A percentile compares a stretch with the other conserved stretches of the same genome.
These are phyloP conservation scores for Rhynchopsitta pachyrhyncha DNA, from an alignment of 2,113 vertebrate species.

Conservation along the genomic window DNA sequence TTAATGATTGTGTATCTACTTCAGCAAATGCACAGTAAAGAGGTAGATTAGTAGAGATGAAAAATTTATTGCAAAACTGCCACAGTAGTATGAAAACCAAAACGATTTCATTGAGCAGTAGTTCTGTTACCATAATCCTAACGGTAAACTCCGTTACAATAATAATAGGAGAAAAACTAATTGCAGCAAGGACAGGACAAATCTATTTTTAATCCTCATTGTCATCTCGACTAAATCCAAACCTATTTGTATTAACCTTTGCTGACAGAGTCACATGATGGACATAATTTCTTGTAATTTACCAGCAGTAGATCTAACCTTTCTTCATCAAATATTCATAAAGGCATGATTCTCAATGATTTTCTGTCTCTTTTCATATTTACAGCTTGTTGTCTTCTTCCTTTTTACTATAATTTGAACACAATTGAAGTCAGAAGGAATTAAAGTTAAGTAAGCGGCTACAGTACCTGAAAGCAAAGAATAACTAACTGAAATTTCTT, in stretches of 20 bases:
- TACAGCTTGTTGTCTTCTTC: conserved; percentile 93
- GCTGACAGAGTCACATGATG: conserved; percentile 90
- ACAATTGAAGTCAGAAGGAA: conserved; percentile 89
- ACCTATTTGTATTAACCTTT: conserved; percentile 91
- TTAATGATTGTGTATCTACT: conserved; percentile 59
- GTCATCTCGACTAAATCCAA: conserved; percentile 86
- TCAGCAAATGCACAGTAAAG: conserved; percentile 64
- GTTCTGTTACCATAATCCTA: conserved; percentile 63
- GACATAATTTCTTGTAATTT: conserved; percentile 93
- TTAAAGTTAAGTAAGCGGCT: conserved; percentile 81
- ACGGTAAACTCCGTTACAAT: conserved; percentile 72
- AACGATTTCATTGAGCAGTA: conserved; percentile 43
- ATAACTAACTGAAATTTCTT: conserved; percentile 30
- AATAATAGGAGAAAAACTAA: conserved; percentile 83
- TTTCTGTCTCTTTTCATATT: conserved; percentile 98
- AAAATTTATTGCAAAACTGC: conserved; percentile 68
- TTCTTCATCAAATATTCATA: conserved; percentile 98
- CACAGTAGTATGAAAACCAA: conserved; percentile 54
- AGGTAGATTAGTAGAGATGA: conserved; percentile 75
- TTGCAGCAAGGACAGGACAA: conserved; percentile 80
- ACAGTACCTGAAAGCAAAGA: conserved; percentile 68
- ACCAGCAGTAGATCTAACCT: conserved; percentile 88
- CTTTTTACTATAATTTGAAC: conserved; percentile 85
- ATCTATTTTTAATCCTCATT: conserved; percentile 86
- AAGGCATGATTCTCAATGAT: conserved; percentile 96